phyloP scores from a whole-genome alignment of 2,888 invertebrate genomes.

The Spisula subtruncata region DNA sequence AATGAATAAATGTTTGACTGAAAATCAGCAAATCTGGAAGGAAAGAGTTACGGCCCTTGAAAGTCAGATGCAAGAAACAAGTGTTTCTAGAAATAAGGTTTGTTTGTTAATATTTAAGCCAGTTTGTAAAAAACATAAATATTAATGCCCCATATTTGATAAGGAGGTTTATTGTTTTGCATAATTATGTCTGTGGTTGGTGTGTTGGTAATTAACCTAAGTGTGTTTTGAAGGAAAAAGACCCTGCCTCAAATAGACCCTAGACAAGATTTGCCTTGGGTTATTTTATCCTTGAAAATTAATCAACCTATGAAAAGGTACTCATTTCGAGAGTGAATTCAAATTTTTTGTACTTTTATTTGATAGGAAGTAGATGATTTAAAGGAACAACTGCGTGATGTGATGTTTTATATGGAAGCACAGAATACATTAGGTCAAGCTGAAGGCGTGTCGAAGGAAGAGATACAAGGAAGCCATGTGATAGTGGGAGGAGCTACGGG shows the following conservation, averaged over 20 bases:
- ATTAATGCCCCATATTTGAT: no score
- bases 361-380: slow-evolving; percentile 92
- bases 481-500: slow-evolving; percentile 88
- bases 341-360: background rate
- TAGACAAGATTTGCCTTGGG: no score
- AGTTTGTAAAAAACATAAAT: no score
- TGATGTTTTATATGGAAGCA: slow-evolving; percentile 98
- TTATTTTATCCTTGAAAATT: no score
- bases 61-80: slow-evolving; percentile 77
- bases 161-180: no score
- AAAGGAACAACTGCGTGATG: slow-evolving; percentile 97
- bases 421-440: slow-evolving; percentile 89
- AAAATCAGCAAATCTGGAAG: slow-evolving; percentile 92
- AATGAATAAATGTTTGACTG: slow-evolving; percentile 92
- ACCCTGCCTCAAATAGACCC: no score
- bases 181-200: no score
- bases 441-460: slow-evolving; percentile 83
- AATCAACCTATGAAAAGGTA: no score
- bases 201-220: no score
- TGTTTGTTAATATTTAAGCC: background rate
- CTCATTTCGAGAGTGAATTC: background rate
- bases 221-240: no score
- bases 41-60: slow-evolving; percentile 85
- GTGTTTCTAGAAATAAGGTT: slow-evolving; percentile 87
- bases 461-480: slow-evolving; percentile 90